A percentile compares a stretch with the other conserved stretches of the same genome.
phyloP scores from a whole-genome alignment of 2,888 invertebrate species.

The Dynastes tityus region DNA sequence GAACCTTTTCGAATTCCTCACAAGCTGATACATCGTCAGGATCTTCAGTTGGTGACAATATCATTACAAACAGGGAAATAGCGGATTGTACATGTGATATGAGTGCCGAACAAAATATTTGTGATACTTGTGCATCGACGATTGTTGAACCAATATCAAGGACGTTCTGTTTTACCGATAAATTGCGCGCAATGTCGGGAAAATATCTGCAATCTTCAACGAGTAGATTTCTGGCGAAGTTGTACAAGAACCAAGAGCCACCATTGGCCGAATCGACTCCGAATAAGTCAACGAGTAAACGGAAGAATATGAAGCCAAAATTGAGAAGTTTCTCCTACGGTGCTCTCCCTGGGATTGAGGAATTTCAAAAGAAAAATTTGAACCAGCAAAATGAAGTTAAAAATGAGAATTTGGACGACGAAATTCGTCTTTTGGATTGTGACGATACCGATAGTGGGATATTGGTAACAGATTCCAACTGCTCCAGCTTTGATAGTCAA shows the following conservation, averaged over 20 bases:
- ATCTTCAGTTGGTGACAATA: conserved; percentile 25
- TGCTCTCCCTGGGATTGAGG: conserved; percentile 81
- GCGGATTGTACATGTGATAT: conserved; percentile 8
- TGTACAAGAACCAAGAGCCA: conserved; percentile 74
- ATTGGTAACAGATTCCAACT: conserved; percentile 81
- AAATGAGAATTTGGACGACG: conserved; percentile 69
- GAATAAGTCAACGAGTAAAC: conserved; percentile 64
- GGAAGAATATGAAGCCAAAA: conserved; percentile 70
- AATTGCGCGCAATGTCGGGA: conserved; percentile 82
- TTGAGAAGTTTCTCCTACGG: conserved; percentile 84
- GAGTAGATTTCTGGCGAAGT: conserved; percentile 79
- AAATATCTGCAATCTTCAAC: conserved; percentile 81
- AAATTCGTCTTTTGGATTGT: conserved; percentile 75
- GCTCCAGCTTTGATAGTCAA: conserved; percentile 76
- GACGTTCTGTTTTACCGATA: conserved; percentile 79
- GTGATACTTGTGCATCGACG: conserved; percentile 23
- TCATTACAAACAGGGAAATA: conserved; percentile 16
- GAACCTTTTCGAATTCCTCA: conserved; percentile 73
- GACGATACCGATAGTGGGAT: conserved; percentile 86
- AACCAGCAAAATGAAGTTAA: conserved; percentile 68
- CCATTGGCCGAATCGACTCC: conserved; percentile 61
- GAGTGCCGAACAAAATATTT: conserved; percentile 21
- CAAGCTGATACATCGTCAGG: conserved; percentile 62
- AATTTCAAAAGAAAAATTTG: conserved; percentile 76
- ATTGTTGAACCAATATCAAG: conserved; percentile 60